Conservation (phyloP, 2,797 vertebrate species). For the Sparidentex hasta region DNA sequence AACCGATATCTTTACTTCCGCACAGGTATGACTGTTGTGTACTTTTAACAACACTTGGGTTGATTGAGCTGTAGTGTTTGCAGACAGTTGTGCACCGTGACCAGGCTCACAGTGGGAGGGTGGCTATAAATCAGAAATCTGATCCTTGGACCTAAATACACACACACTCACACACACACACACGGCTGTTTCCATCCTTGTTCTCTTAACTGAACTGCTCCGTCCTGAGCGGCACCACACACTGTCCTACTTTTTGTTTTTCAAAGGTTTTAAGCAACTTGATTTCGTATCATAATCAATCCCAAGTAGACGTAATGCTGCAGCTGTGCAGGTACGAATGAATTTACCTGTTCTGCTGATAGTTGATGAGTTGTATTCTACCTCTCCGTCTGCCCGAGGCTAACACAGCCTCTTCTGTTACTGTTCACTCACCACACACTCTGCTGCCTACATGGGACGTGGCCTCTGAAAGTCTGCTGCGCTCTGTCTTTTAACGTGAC, state of each 20-base stretch:
- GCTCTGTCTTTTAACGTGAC: conserved; percentile 18
- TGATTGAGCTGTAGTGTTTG: conserved; percentile 37
- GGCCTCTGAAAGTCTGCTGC: not conserved
- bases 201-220: conserved; percentile 15
- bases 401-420: conserved; percentile 5
- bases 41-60: too few relatives aligned
- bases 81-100: conserved; percentile 37
- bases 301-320: not conserved
- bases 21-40: too few relatives aligned
- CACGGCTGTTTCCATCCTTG: conserved; percentile 11
- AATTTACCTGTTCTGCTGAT: not conserved
- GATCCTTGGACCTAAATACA: conserved; percentile 29
- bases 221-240: not conserved
- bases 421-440: not conserved
- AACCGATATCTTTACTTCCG: too few relatives aligned
- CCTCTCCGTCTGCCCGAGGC: conserved; percentile 2
- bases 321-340: not conserved
- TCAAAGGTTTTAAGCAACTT: not conserved
- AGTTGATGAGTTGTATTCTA: conserved; percentile 2
- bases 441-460: not conserved
- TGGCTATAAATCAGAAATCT: conserved; percentile 59
- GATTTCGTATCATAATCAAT: not conserved
- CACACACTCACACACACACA: conserved; percentile 14
- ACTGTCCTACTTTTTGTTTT: not conserved
- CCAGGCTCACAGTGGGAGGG: conserved; percentile 37